These are phyloP conservation scores for Gymnoscopelus microlampas DNA, from an alignment of 2,797 vertebrate genomes.

Conservation along the genomic window DNA sequence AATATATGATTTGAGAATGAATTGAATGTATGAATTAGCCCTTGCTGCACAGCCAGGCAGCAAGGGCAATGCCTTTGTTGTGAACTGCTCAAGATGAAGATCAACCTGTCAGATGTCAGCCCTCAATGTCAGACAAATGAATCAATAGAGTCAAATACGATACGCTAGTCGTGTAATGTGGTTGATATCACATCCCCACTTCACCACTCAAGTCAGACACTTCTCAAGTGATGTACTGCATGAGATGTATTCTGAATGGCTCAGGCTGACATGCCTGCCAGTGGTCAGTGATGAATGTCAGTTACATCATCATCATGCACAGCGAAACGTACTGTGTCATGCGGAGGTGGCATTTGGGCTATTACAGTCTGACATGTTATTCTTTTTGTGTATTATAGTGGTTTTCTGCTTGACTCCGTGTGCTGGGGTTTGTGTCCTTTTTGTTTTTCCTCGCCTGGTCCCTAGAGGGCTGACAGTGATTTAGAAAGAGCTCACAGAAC, in stretches of 20 bases:
- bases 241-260: too few relatives aligned
- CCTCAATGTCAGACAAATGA: constrained; percentile 12
- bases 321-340: neutral
- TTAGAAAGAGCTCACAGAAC: constrained; percentile 5
- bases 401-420: constrained; percentile 21
- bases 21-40: too few relatives aligned
- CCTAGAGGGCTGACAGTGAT: constrained; percentile 6
- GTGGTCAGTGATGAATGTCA: too few relatives aligned
- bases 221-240: too few relatives aligned
- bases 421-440: neutral
- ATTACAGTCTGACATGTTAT: constrained; percentile 7
- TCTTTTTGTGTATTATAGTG: constrained; percentile 21
- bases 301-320: neutral
- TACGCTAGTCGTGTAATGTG: constrained; percentile 4
- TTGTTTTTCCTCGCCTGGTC: neutral
- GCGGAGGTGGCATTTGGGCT: constrained; percentile 19
- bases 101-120: constrained; percentile 14
- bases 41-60: neutral
- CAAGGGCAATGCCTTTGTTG: neutral
- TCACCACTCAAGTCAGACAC: too few relatives aligned
- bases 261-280: too few relatives aligned
- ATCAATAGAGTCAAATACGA: constrained; percentile 10
- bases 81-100: constrained; percentile 6
- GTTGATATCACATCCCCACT: too few relatives aligned
- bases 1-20: too few relatives aligned